phyloP scores from a whole-genome alignment of 2,797 vertebrate genomes.

The Heteromormyrus szaboi region DNA sequence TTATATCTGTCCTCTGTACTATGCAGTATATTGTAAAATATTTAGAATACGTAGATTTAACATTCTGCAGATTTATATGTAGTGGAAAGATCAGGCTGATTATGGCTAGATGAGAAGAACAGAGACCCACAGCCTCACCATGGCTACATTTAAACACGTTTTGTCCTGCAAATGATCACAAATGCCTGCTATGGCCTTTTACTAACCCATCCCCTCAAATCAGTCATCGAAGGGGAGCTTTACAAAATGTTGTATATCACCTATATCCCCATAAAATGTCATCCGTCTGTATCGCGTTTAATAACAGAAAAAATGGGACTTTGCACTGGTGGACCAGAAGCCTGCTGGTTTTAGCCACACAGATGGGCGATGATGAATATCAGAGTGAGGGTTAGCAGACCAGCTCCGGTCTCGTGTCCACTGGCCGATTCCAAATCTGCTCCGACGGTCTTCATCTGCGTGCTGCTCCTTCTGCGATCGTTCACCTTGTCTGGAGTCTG shows the following conservation, averaged over 20 bases:
- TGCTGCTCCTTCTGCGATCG: conserved; percentile 50
- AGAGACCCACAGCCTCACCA: not conserved
- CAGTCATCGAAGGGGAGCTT: not conserved
- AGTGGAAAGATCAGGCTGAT: not conserved
- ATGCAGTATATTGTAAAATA: conserved; percentile 1
- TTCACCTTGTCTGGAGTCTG: conserved; percentile 56
- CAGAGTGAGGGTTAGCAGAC: not conserved
- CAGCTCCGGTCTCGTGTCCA: not conserved
- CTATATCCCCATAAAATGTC: not conserved
- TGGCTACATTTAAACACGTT: not conserved
- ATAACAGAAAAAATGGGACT: not conserved
- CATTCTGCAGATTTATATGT: not conserved
- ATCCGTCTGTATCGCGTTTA: not conserved
- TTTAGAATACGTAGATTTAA: not conserved
- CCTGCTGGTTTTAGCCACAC: not conserved
- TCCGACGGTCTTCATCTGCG: conserved; percentile 34
- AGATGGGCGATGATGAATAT: not conserved
- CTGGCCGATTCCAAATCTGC: not conserved
- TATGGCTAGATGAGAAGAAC: not conserved
- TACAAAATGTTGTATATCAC: not conserved
- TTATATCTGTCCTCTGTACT: not conserved
- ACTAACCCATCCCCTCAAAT: not conserved
- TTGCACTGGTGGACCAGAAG: not conserved
- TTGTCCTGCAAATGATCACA: not conserved
- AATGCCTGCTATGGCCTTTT: not conserved